phyloP scores from a whole-genome alignment of 37 sponge, comb jelly and placozoan species.

The Ianthella basta region DNA sequence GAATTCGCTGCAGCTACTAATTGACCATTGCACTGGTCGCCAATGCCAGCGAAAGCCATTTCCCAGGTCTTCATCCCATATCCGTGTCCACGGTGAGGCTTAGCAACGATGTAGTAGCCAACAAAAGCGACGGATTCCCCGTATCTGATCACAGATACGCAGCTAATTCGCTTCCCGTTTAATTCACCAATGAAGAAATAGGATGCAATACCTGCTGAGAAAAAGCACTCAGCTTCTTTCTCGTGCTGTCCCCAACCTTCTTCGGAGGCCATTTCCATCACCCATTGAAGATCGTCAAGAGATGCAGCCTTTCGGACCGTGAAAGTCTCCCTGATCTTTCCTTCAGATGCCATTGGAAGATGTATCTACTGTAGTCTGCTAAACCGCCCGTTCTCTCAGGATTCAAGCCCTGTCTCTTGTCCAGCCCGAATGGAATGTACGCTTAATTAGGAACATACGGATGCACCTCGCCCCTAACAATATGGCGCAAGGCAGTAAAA shows the following conservation, averaged over 20 bases:
- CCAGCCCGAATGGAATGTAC: no score
- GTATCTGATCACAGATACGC: neutral
- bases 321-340: neutral
- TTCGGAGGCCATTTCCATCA: neutral
- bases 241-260: neutral
- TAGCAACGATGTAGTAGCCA: slow-evolving; percentile 10
- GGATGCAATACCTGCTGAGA: neutral
- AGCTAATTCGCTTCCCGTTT: slow-evolving; percentile 8
- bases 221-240: slow-evolving; percentile 30
- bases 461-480: no score
- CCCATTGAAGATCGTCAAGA: neutral
- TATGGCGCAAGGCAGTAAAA: no score
- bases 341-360: no score
- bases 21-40: neutral
- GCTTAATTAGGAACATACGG: no score
- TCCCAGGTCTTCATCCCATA: slow-evolving; percentile 2
- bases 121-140: neutral
- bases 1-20: neutral
- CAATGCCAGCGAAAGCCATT: neutral
- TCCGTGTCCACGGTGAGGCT: slow-evolving; percentile 17
- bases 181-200: slow-evolving; percentile 25
- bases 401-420: no score
- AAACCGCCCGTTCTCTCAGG: no score
- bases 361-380: no score
- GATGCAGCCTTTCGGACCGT: neutral